phyloP scores from a whole-genome alignment of 2,113 vertebrate species.

The Megaceryle maxima region DNA sequence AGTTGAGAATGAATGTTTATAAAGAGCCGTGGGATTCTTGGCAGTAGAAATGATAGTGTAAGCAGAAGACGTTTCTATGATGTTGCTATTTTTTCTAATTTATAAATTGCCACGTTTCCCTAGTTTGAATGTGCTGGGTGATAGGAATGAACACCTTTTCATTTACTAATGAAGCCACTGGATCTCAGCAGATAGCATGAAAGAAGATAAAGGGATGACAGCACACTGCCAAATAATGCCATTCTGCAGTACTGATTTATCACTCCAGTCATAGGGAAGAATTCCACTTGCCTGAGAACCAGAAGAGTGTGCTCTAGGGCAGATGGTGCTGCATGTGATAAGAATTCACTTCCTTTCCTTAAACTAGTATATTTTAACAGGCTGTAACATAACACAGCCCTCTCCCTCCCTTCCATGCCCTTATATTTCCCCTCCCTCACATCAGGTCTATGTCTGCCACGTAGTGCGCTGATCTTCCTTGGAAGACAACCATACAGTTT shows the following conservation, averaged over 20 bases:
- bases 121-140: background rate
- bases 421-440: background rate
- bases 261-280: background rate
- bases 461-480: background rate
- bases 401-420: background rate
- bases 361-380: background rate
- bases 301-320: background rate
- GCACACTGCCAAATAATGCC: background rate
- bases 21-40: constrained; percentile 2
- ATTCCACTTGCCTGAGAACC: background rate
- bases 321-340: background rate
- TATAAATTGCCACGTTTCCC: background rate
- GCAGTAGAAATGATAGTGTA: background rate
- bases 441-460: background rate
- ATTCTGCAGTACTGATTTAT: background rate
- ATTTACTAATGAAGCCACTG: background rate
- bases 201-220: background rate
- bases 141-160: background rate
- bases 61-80: constrained; percentile 2
- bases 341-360: background rate
- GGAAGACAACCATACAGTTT: background rate
- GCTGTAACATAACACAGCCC: background rate
- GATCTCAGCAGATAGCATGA: background rate
- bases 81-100: background rate
- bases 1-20: constrained; percentile 18